Percentiles rank a stretch among this genome's conserved stretches.
Evolutionary conservation across 64 coral and sea anemone genomes (phyloP).

Genomic region (Dendrophyllia cribrosa): DNA sequence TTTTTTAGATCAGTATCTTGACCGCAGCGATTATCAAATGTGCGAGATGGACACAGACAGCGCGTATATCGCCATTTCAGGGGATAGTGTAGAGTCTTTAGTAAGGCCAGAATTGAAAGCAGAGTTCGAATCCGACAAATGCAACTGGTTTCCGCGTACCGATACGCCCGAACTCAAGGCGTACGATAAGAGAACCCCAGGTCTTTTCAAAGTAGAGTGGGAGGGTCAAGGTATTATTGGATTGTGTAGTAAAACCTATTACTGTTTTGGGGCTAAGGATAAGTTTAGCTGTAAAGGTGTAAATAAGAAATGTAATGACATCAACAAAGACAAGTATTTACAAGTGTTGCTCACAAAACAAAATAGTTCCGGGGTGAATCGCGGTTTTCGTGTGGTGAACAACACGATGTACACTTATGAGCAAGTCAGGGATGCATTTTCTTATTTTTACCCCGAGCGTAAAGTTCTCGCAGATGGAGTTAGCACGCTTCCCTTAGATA

Average conservation of each 20-base stretch:
- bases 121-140: constrained; percentile 28
- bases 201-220: constrained; percentile 41
- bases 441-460: constrained; percentile 9
- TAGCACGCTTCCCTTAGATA: constrained; percentile 13
- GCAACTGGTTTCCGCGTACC: constrained; percentile 57
- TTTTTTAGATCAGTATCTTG: constrained; percentile 54
- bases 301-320: constrained; percentile 39
- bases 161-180: constrained; percentile 30
- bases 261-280: constrained; percentile 33
- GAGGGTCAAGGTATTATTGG: constrained; percentile 43
- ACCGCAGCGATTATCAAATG: constrained; percentile 20
- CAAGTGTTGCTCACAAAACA: constrained; percentile 11
- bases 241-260: constrained; percentile 29
- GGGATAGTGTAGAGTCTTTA: constrained; percentile 21
- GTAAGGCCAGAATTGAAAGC: constrained; percentile 1
- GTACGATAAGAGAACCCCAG: constrained; percentile 39
- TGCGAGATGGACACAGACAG: constrained; percentile 40
- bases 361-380: not conserved
- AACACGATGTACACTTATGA: constrained; percentile 34
- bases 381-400: constrained; percentile 24
- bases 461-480: constrained; percentile 48
- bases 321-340: constrained; percentile 36
- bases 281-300: constrained; percentile 27
- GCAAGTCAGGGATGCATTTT: constrained; percentile 11
- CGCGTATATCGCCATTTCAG: constrained; percentile 44